phyloP scores from a whole-genome alignment of 2,888 invertebrate genomes.

The Hypercompe scribonia region DNA sequence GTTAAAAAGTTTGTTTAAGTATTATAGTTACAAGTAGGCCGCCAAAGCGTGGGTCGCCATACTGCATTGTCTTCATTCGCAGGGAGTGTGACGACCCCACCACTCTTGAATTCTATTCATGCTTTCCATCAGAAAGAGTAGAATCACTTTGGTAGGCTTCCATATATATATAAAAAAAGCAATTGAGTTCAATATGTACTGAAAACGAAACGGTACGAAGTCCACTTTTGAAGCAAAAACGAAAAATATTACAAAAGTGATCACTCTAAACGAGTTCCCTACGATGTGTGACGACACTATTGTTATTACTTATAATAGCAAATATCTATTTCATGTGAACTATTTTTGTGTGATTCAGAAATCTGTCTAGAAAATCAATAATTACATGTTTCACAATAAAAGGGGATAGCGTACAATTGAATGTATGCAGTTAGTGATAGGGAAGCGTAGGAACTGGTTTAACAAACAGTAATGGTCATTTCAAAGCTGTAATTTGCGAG shows the following conservation, averaged over 20 bases:
- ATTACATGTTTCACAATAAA: conserved; percentile 15
- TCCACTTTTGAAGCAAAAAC: not conserved
- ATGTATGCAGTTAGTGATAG: conserved; percentile 13
- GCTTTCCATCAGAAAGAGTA: too few relatives aligned
- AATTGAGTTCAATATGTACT: too few relatives aligned
- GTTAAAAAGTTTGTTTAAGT: too few relatives aligned
- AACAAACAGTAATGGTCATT: conserved; percentile 46
- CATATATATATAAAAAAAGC: too few relatives aligned
- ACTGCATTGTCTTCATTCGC: too few relatives aligned
- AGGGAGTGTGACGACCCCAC: too few relatives aligned
- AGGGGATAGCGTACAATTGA: conserved; percentile 10
- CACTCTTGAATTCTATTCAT: too few relatives aligned
- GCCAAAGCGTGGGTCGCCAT: too few relatives aligned
- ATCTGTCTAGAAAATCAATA: conserved; percentile 20
- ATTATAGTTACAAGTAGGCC: too few relatives aligned
- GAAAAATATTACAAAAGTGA: not conserved
- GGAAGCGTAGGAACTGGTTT: conserved; percentile 36
- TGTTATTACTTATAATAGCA: not conserved
- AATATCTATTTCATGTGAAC: not conserved
- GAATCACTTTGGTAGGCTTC: too few relatives aligned
- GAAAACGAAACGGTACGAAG: too few relatives aligned
- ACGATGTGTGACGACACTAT: not conserved
- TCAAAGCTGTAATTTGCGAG: conserved; percentile 48
- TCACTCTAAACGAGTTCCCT: not conserved
- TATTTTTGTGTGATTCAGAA: too few relatives aligned